Conservation (phyloP, 2,113 vertebrate genomes). For the Poicephalus meyeri region DNA sequence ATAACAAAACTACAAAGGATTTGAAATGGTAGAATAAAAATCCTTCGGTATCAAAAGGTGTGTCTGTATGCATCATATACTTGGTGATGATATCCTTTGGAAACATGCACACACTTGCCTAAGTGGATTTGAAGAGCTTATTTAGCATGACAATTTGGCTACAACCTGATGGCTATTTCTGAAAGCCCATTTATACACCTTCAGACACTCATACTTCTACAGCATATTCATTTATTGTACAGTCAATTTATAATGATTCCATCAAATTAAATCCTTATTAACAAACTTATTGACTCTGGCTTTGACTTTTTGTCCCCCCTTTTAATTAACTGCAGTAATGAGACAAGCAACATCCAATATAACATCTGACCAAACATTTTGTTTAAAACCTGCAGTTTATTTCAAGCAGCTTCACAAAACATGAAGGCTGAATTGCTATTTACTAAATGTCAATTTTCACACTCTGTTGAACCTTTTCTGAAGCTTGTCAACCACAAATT, state of each 20-base stretch:
- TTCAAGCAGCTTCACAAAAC: background rate
- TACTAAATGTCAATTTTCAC: slow-evolving; percentile 61
- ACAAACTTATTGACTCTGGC: slow-evolving; percentile 37
- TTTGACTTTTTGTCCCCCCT: slow-evolving; percentile 10
- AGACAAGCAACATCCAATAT: slow-evolving; percentile 34
- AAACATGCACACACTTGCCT: background rate
- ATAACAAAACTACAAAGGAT: background rate
- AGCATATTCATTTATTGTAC: slow-evolving; percentile 26
- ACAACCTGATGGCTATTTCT: slow-evolving; percentile 42
- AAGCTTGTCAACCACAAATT: slow-evolving; percentile 42
- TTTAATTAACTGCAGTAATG: slow-evolving; percentile 67
- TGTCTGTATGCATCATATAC: background rate
- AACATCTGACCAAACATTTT: slow-evolving; percentile 22
- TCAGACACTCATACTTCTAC: background rate
- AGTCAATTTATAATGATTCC: slow-evolving; percentile 53
- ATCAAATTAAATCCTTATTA: slow-evolving; percentile 56
- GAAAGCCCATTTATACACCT: slow-evolving; percentile 16
- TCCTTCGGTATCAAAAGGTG: background rate
- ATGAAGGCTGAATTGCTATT: slow-evolving; percentile 7
- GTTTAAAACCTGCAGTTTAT: slow-evolving; percentile 32
- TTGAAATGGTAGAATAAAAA: background rate
- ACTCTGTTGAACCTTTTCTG: slow-evolving; percentile 56
- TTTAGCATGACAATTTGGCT: slow-evolving; percentile 22
- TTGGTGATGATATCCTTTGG: background rate
- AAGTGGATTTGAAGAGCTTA: slow-evolving; percentile 44